Conservation (phyloP, 2,797 vertebrate species). For the Coreius guichenoti region DNA sequence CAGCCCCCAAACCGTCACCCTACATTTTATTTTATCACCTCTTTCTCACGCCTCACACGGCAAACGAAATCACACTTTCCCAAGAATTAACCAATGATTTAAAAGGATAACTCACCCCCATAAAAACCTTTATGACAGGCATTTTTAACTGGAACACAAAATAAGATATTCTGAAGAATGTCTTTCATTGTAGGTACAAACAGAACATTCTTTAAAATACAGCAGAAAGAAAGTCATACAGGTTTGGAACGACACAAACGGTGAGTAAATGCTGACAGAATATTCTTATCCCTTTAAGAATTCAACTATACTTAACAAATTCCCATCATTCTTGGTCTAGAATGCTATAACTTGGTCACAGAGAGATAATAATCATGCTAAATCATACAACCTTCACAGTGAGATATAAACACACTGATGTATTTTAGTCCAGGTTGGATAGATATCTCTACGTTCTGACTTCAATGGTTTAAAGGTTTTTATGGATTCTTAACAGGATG, state of each 20-base stretch:
- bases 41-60: slow-evolving; percentile 73
- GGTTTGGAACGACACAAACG: background rate
- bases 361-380: background rate
- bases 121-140: background rate
- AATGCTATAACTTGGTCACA: background rate
- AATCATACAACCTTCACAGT: background rate
- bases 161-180: slow-evolving; percentile 25
- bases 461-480: background rate
- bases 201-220: background rate
- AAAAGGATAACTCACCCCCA: background rate
- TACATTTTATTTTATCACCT: slow-evolving; percentile 75
- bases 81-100: slow-evolving; percentile 62
- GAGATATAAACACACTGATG: background rate
- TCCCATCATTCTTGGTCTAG: background rate
- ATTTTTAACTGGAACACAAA: background rate
- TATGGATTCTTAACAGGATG: background rate
- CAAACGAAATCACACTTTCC: slow-evolving; percentile 64
- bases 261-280: no score
- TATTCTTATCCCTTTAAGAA: background rate
- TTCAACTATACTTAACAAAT: slow-evolving; percentile 23
- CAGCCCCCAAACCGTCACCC: slow-evolving; percentile 70
- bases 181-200: background rate
- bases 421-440: background rate
- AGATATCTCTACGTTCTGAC: background rate
- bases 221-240: background rate